A percentile compares a stretch with the other conserved stretches of the same genome.
Evolutionary conservation across 2,888 invertebrate species (phyloP).

Genomic region (Apotomis capreana): DNA sequence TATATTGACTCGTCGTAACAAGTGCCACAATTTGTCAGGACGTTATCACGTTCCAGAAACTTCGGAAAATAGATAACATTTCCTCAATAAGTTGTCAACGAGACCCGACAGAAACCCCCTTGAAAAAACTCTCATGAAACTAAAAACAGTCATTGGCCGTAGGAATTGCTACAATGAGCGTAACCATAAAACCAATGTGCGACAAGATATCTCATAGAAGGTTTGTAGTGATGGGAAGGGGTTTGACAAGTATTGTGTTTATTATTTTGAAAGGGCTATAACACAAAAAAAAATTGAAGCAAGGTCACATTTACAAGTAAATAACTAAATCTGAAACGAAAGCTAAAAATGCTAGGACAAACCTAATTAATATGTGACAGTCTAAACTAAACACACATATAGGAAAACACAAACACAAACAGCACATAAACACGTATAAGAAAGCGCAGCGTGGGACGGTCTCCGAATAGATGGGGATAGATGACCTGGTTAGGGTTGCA

Average conservation of each 20-base stretch:
- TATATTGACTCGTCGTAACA: neutral
- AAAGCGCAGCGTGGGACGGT: too few relatives aligned
- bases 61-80: constrained; percentile 1
- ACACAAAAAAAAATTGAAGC: too few relatives aligned
- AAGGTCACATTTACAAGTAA: too few relatives aligned
- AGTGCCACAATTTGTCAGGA: constrained; percentile 1
- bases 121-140: constrained; percentile 26
- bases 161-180: constrained; percentile 31
- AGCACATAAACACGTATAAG: too few relatives aligned
- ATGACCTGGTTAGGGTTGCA: too few relatives aligned
- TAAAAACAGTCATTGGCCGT: constrained; percentile 31
- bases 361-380: too few relatives aligned
- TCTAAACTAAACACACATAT: too few relatives aligned
- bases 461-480: too few relatives aligned
- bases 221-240: constrained; percentile 15
- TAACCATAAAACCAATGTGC: constrained; percentile 30
- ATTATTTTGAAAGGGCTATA: too few relatives aligned
- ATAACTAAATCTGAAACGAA: too few relatives aligned
- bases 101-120: constrained; percentile 11
- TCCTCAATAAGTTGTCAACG: constrained; percentile 23
- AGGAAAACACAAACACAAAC: too few relatives aligned
- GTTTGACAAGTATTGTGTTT: neutral
- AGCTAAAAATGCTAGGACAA: too few relatives aligned
- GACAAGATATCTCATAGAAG: constrained; percentile 33
- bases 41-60: neutral